Evolutionary conservation across 2,113 vertebrate genomes (phyloP).

Genomic region (Lanius collurio): DNA sequence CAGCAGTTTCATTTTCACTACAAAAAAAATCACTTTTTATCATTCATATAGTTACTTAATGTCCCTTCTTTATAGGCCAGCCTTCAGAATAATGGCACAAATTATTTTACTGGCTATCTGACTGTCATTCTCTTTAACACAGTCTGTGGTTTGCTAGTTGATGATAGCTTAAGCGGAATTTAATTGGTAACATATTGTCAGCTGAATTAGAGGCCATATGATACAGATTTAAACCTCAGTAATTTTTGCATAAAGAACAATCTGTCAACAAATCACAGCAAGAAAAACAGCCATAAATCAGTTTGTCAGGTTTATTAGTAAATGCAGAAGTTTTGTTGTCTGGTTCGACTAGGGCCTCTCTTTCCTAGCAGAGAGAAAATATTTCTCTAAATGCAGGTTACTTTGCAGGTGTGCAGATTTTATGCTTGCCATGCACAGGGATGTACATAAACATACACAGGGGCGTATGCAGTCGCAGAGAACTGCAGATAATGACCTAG

Average conservation of each 20-base stretch:
- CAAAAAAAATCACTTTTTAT: neutral
- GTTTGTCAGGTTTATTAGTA: slow-evolving; percentile 76
- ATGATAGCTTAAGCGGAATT: slow-evolving; percentile 76
- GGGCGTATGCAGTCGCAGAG: neutral
- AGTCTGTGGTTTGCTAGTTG: slow-evolving; percentile 68
- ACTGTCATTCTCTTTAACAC: slow-evolving; percentile 66
- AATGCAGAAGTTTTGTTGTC: slow-evolving; percentile 58
- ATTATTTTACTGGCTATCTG: slow-evolving; percentile 63
- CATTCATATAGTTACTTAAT: neutral
- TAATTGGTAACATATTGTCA: slow-evolving; percentile 81
- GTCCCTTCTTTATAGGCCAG: neutral
- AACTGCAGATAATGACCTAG: neutral
- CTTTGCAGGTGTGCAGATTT: slow-evolving; percentile 21
- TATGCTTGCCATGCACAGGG: neutral
- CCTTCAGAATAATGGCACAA: slow-evolving; percentile 29
- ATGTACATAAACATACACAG: neutral
- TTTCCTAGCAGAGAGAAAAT: slow-evolving; percentile 47
- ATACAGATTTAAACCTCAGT: slow-evolving; percentile 78
- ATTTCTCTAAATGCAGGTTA: slow-evolving; percentile 38
- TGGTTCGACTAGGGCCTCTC: slow-evolving; percentile 28
- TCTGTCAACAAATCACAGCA: slow-evolving; percentile 74
- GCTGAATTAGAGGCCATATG: slow-evolving; percentile 78
- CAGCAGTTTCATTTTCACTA: neutral
- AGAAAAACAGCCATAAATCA: slow-evolving; percentile 73
- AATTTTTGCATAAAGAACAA: slow-evolving; percentile 80